These are phyloP conservation scores for Alosa alosa DNA, from an alignment of 2,113 vertebrate genomes.

Conservation along the genomic window DNA sequence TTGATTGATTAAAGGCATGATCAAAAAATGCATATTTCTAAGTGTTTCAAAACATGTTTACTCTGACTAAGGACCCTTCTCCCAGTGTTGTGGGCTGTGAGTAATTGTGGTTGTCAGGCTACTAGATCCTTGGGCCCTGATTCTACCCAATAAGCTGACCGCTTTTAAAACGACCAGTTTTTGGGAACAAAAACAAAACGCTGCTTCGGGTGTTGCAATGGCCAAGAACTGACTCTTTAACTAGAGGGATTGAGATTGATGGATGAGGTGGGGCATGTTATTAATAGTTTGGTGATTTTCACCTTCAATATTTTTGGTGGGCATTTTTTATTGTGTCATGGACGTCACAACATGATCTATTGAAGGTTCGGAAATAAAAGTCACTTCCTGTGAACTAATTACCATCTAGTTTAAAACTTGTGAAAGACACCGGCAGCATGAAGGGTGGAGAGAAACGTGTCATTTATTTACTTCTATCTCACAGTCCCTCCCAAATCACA, in stretches of 20 bases:
- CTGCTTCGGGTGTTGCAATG: slow-evolving; percentile 49
- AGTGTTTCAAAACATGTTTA: background rate
- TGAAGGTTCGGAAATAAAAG: slow-evolving; percentile 54
- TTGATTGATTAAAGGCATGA: background rate
- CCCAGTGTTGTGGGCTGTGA: slow-evolving; percentile 29
- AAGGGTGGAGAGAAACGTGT: background rate
- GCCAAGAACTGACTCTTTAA: slow-evolving; percentile 57
- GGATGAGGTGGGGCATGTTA: slow-evolving; percentile 56
- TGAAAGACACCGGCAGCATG: slow-evolving; percentile 23
- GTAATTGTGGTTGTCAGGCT: slow-evolving; percentile 42
- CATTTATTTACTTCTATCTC: background rate
- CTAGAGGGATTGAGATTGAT: slow-evolving; percentile 54
- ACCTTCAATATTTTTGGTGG: slow-evolving; percentile 57
- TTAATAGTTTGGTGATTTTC: slow-evolving; percentile 66
- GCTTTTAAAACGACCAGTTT: slow-evolving; percentile 45
- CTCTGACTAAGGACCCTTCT: background rate
- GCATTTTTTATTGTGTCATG: slow-evolving; percentile 62
- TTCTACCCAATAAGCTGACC: slow-evolving; percentile 40
- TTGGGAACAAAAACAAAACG: slow-evolving; percentile 49
- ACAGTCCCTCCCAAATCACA: background rate
- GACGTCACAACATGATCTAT: slow-evolving; percentile 55
- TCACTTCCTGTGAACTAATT: slow-evolving; percentile 48
- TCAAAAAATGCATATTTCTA: background rate
- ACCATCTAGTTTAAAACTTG: slow-evolving; percentile 43
- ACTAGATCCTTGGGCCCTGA: slow-evolving; percentile 38